Evolutionary conservation across 2,797 vertebrate genomes (phyloP).

Genomic region (Rallus crepitans): DNA sequence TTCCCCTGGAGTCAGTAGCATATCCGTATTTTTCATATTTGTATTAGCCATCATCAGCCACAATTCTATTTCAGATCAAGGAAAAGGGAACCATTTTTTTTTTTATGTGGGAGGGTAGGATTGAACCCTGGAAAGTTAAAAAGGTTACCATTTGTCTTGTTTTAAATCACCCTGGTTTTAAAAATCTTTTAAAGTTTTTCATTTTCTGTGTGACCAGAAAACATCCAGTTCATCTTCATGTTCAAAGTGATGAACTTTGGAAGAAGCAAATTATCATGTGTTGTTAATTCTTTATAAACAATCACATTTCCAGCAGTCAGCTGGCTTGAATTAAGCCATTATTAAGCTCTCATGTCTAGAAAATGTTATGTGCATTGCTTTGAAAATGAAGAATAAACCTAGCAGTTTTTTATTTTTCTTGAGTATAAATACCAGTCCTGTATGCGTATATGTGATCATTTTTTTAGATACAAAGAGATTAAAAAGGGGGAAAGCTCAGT

Average conservation of each 20-base stretch:
- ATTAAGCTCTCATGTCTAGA: constrained; percentile 53
- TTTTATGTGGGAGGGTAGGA: constrained; percentile 1
- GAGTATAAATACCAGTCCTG: neutral
- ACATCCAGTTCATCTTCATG: neutral
- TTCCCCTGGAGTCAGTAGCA: neutral
- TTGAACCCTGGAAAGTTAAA: neutral
- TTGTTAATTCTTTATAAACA: constrained; percentile 53
- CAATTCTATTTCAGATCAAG: constrained; percentile 44
- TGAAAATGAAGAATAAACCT: constrained; percentile 20
- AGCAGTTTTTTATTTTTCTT: constrained; percentile 11
- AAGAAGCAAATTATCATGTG: constrained; percentile 56
- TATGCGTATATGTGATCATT: neutral
- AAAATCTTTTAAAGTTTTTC: constrained; percentile 29
- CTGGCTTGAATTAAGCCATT: constrained; percentile 44
- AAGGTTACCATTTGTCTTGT: neutral
- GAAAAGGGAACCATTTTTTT: neutral
- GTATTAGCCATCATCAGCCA: constrained; percentile 36
- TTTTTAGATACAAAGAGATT: neutral
- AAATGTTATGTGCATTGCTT: constrained; percentile 12
- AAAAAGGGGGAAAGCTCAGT: neutral
- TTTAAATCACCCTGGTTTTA: neutral
- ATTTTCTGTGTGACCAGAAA: neutral
- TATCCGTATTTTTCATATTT: constrained; percentile 22
- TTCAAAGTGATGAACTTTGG: constrained; percentile 54
- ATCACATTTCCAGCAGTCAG: constrained; percentile 54